These are phyloP conservation scores for Drosophila paulistorum DNA, from an alignment of 1,140 invertebrate species.

Conservation along the genomic window DNA sequence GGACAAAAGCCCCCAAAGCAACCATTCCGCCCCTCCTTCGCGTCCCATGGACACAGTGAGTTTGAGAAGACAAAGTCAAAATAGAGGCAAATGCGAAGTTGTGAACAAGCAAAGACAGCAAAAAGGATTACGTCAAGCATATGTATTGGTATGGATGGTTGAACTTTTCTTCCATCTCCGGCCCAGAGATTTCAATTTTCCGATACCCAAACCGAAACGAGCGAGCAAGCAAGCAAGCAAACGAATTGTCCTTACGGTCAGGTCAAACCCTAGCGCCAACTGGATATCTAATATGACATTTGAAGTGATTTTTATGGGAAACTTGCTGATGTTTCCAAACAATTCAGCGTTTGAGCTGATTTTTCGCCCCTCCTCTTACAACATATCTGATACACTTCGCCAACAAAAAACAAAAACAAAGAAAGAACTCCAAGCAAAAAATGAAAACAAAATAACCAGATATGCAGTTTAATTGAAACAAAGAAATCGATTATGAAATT, in stretches of 20 bases:
- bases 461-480: not conserved
- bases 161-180: slow-evolving; percentile 37
- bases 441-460: not conserved
- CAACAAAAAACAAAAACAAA: no score
- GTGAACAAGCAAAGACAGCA: slow-evolving; percentile 74
- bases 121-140: slow-evolving; percentile 81
- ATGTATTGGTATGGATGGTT: slow-evolving; percentile 70
- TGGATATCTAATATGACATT: slow-evolving; percentile 73
- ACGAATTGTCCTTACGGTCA: slow-evolving; percentile 66
- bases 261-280: slow-evolving; percentile 29
- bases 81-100: slow-evolving; percentile 64
- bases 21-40: no score
- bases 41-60: not conserved
- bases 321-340: slow-evolving; percentile 71
- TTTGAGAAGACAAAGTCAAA: slow-evolving; percentile 59
- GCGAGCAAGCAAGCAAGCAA: slow-evolving; percentile 19
- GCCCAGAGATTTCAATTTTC: slow-evolving; percentile 73
- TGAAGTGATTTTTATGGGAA: slow-evolving; percentile 81
- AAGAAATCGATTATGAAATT: not conserved
- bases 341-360: slow-evolving; percentile 36
- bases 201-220: slow-evolving; percentile 65
- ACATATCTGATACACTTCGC: slow-evolving; percentile 10
- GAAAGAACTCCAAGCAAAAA: no score
- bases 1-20: not conserved
- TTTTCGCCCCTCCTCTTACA: slow-evolving; percentile 44